Conservation (phyloP, 2,797 vertebrate species). For the Gambusia yucatana region DNA sequence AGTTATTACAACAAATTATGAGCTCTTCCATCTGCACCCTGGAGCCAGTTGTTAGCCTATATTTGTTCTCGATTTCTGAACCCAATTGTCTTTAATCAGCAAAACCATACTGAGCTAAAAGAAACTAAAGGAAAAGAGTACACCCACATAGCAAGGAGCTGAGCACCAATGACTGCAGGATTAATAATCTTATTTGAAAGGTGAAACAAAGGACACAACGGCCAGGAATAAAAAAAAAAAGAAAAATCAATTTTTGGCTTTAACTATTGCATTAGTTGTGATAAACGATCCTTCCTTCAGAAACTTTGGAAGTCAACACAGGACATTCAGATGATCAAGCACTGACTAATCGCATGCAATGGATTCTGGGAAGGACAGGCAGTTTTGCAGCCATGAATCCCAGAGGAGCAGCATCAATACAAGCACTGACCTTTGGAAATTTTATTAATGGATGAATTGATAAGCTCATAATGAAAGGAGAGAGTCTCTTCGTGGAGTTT, state of each 20-base stretch:
- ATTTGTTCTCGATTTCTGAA: slow-evolving; percentile 33
- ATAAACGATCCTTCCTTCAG: slow-evolving; percentile 57
- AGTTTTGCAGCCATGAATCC: slow-evolving; percentile 71
- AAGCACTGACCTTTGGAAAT: slow-evolving; percentile 72
- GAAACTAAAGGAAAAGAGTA: slow-evolving; percentile 51
- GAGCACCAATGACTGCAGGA: slow-evolving; percentile 49
- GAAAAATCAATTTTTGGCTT: slow-evolving; percentile 68
- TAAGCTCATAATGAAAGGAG: slow-evolving; percentile 50
- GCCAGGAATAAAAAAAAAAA: slow-evolving; percentile 37
- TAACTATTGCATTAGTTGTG: slow-evolving; percentile 70
- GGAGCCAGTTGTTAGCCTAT: background rate
- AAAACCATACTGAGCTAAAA: slow-evolving; percentile 22
- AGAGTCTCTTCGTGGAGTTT: slow-evolving; percentile 27
- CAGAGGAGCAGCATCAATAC: slow-evolving; percentile 64
- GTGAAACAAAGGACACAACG: slow-evolving; percentile 48
- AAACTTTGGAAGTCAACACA: slow-evolving; percentile 54
- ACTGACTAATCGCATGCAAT: slow-evolving; percentile 70
- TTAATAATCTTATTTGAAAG: slow-evolving; percentile 49
- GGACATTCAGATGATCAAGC: slow-evolving; percentile 72
- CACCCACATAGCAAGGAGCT: slow-evolving; percentile 33
- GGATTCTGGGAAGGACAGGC: slow-evolving; percentile 69
- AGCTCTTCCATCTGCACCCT: background rate
- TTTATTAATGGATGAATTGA: slow-evolving; percentile 66
- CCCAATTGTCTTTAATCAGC: slow-evolving; percentile 31
- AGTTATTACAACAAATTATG: background rate